phyloP scores from a whole-genome alignment of 37 sponge, comb jelly and placozoan genomes.

The Oopsacas minuta region DNA sequence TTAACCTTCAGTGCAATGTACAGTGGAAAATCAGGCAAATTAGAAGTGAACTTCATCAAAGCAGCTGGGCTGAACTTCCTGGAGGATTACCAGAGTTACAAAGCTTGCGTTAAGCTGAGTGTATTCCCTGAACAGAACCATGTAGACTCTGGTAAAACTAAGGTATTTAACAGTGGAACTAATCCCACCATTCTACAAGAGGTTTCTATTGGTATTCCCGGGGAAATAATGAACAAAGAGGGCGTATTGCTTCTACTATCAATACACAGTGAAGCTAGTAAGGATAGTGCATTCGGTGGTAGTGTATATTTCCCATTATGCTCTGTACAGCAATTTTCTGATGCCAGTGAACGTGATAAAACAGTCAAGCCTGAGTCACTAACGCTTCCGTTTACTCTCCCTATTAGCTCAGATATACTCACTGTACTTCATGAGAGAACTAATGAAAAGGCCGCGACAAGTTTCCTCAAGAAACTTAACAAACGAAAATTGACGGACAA shows the following conservation, averaged over 20 bases:
- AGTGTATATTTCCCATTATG: background rate
- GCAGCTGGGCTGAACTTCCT: background rate
- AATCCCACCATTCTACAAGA: background rate
- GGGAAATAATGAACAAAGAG: background rate
- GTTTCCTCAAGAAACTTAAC: background rate
- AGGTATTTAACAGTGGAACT: background rate
- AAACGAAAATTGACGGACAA: background rate
- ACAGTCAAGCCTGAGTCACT: background rate
- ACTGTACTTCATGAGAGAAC: background rate
- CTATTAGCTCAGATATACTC: background rate
- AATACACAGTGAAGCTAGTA: background rate
- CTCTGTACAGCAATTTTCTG: background rate
- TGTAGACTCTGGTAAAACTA: background rate
- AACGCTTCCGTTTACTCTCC: background rate
- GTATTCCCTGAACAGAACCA: constrained; percentile 1
- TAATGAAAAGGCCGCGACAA: background rate
- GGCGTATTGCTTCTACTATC: background rate
- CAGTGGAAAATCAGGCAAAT: background rate
- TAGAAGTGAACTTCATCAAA: background rate
- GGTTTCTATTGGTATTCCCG: background rate
- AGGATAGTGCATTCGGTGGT: background rate
- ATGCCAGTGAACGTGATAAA: background rate
- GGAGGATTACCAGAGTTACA: background rate
- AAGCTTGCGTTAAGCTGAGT: background rate
- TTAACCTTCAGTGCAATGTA: background rate